phyloP scores from a whole-genome alignment of 2,113 vertebrate genomes.

The Hyperopisus bebe region DNA sequence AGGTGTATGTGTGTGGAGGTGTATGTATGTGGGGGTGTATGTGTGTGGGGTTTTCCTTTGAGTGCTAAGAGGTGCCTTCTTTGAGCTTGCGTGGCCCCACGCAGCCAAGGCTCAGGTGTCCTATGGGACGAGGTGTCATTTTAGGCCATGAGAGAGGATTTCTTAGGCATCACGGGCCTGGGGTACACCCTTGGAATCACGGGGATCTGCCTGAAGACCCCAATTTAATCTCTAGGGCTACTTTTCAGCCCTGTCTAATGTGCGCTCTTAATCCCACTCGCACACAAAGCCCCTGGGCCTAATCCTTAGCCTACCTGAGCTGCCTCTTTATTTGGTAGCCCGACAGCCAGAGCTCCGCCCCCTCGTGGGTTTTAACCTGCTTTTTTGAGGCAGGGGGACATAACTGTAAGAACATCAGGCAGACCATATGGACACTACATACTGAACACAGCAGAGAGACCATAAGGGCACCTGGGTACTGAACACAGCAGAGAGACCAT shows the following conservation, averaged over 20 bases:
- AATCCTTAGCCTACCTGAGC: constrained; percentile 46
- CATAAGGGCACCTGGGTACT: not conserved
- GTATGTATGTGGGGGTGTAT: too few relatives aligned
- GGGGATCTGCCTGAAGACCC: constrained; percentile 22
- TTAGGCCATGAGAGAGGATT: not conserved
- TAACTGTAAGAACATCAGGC: not conserved
- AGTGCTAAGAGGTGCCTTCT: not conserved
- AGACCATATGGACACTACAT: not conserved
- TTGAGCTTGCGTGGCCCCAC: not conserved
- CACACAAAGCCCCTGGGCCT: constrained; percentile 51
- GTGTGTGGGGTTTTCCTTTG: not conserved
- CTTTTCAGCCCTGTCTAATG: constrained; percentile 47
- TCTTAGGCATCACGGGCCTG: not conserved
- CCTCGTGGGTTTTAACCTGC: constrained; percentile 14
- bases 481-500: not conserved
- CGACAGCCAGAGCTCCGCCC: constrained; percentile 10
- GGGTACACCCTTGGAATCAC: not conserved
- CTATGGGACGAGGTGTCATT: not conserved
- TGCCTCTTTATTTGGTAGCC: constrained; percentile 38
- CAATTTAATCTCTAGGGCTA: constrained; percentile 61
- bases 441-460: not conserved
- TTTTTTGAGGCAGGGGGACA: not conserved
- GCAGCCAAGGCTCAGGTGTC: not conserved
- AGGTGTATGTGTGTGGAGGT: too few relatives aligned
- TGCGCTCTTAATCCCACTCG: constrained; percentile 54